Evolutionary conservation across 2,113 vertebrate genomes (phyloP).

Genomic region (Pachycephala philippinensis): DNA sequence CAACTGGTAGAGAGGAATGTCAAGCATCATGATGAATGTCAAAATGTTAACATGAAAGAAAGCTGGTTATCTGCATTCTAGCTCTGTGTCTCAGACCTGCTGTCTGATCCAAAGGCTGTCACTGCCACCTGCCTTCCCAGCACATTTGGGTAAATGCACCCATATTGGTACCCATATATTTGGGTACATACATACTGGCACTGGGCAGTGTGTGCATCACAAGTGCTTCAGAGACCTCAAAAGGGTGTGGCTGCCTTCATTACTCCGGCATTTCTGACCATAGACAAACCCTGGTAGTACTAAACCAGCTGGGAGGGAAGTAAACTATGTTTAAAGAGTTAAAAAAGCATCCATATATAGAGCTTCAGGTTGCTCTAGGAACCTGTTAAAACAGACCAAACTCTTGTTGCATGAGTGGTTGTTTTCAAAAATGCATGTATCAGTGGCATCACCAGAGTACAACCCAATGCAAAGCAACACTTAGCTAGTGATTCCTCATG

Average conservation of each 20-base stretch:
- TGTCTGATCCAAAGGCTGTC: neutral
- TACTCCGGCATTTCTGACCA: neutral
- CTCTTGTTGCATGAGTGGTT: neutral
- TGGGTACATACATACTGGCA: neutral
- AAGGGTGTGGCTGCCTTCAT: neutral
- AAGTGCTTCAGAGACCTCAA: neutral
- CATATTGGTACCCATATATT: neutral
- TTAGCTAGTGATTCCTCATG: neutral
- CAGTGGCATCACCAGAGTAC: neutral
- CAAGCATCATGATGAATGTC: neutral
- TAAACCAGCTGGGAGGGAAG: neutral
- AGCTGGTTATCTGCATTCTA: neutral
- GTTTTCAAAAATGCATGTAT: neutral
- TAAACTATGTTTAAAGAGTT: neutral
- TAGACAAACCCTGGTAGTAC: neutral
- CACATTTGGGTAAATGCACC: neutral
- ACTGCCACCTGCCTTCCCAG: neutral
- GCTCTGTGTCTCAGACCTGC: neutral
- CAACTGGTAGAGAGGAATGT: neutral
- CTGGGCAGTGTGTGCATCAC: fast-evolving
- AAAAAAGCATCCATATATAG: neutral
- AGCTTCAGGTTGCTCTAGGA: neutral
- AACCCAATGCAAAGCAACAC: neutral
- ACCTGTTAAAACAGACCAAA: neutral
- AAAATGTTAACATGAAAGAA: neutral